These are phyloP conservation scores for Nebria brevicollis DNA, from an alignment of 2,888 invertebrate genomes.

Conservation along the genomic window DNA sequence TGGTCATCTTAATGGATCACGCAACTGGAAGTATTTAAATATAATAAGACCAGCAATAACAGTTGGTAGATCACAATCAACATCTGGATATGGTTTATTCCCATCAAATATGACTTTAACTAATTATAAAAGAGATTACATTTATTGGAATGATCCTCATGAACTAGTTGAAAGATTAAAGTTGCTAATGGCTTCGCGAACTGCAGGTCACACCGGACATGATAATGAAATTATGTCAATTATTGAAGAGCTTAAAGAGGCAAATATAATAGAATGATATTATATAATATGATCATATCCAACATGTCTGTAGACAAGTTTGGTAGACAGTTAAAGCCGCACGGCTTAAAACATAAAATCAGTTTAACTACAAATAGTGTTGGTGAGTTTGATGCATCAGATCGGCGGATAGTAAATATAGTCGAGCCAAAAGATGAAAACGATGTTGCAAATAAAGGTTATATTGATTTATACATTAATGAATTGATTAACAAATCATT, in stretches of 20 bases:
- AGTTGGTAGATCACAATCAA: no score
- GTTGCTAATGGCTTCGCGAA: not conserved
- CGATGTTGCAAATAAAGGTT: no score
- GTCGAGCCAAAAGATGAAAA: no score
- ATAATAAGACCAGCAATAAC: not conserved
- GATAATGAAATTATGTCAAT: slow-evolving; percentile 9
- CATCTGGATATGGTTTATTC: not conserved
- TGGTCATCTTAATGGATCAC: not conserved
- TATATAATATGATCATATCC: no score
- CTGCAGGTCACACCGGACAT: not conserved
- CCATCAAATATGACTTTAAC: not conserved
- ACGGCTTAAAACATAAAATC: no score
- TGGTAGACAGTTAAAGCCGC: no score
- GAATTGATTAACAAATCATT: no score
- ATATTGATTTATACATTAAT: no score
- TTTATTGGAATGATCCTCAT: slow-evolving; percentile 20
- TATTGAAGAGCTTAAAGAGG: slow-evolving; percentile 3
- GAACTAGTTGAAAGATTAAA: slow-evolving; percentile 5
- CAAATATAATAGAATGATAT: not conserved
- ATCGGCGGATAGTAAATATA: no score
- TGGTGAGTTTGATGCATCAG: no score
- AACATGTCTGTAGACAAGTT: no score
- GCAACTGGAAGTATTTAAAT: slow-evolving; percentile 3
- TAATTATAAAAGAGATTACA: not conserved
- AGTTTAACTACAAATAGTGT: no score